Base-by-base conservation (phyloP, 2,113 vertebrate genomes). In the Steatornis caripensis region DNA sequence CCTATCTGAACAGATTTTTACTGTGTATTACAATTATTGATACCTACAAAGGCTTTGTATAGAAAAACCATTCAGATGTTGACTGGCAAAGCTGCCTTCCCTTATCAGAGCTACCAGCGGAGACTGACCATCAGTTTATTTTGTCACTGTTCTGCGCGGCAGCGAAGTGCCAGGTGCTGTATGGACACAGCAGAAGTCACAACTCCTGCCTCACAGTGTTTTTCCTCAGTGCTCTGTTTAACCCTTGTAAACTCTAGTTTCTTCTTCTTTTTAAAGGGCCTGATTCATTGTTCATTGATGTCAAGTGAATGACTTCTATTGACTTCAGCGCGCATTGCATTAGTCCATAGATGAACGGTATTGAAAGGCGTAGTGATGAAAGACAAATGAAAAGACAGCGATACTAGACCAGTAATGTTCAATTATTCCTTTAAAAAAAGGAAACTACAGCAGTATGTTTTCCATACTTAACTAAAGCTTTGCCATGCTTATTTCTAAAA, bases 231-330 rank as follows among this genome's bases (percentile, higher is more conserved):
- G 75, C 34, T 85, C 80, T 89, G 87, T 85, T 97, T 95, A 94
- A 96, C 91, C 70, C 94, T 95, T 95, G 84, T 91, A 96, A 95
- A 89, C 92, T 91, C 80, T 10, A 57, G 86, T 89, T 95, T 88
- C 87, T 87, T 78, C 48, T 74, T 93, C 94, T 91, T 87, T 94
- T 93, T 90, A 83, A 95, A 94, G 84, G 93, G 53, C 37, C 91
- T 92, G 91, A 87, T 87, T 49, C 92, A 96, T 77, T 95, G 89
- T 94, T 93, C 96, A 92, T 76, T 94, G 91, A 94, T 91, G 91
- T 91, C 96, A 95, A 22, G 65, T 72, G 96, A 97, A 95, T 87
- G 91, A 95, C 92, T 97, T 88, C 94, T 97, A 97, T 97, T 95
- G 94, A 97, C 94, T 95, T 87, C 65, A 53, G 84, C 19, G 46